These are phyloP conservation scores for Julus scandinavius DNA, from an alignment of 2,888 invertebrate species.

Conservation along the genomic window DNA sequence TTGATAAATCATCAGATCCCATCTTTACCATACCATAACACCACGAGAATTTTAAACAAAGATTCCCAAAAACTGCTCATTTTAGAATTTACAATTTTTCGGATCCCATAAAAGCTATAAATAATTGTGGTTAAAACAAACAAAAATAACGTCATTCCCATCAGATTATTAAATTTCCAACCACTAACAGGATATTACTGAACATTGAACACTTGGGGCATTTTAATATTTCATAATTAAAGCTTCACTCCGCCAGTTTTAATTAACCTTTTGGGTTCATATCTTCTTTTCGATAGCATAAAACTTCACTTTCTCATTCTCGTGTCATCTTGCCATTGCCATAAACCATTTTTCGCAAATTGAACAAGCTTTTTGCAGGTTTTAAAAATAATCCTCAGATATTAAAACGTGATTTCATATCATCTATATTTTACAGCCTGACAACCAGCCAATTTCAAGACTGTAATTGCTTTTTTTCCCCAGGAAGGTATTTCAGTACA, in stretches of 20 bases:
- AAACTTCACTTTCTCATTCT: not conserved
- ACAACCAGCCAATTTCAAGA: not conserved
- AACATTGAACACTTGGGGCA: not conserved
- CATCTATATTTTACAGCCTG: not conserved
- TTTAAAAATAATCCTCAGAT: constrained; percentile 21
- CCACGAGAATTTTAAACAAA: too few species aligned
- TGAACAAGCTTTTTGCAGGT: not conserved
- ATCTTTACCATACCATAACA: too few species aligned
- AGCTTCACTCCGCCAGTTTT: not conserved
- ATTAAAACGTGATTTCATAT: constrained; percentile 12
- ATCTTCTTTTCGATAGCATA: not conserved
- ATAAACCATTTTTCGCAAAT: not conserved
- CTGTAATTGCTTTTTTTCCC: constrained; percentile 8
- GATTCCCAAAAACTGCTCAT: too few species aligned
- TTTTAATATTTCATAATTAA: not conserved
- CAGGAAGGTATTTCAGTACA: not conserved
- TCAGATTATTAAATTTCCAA: not conserved
- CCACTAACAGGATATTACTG: not conserved
- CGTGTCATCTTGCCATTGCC: not conserved
- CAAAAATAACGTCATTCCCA: too few species aligned
- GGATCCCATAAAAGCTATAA: too few species aligned
- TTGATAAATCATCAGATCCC: too few species aligned
- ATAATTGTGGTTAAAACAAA: too few species aligned
- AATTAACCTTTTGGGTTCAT: not conserved
- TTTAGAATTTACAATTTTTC: too few species aligned